Evolutionary conservation across 2,888 invertebrate genomes (phyloP).

Genomic region (Argyresthia albistria): DNA sequence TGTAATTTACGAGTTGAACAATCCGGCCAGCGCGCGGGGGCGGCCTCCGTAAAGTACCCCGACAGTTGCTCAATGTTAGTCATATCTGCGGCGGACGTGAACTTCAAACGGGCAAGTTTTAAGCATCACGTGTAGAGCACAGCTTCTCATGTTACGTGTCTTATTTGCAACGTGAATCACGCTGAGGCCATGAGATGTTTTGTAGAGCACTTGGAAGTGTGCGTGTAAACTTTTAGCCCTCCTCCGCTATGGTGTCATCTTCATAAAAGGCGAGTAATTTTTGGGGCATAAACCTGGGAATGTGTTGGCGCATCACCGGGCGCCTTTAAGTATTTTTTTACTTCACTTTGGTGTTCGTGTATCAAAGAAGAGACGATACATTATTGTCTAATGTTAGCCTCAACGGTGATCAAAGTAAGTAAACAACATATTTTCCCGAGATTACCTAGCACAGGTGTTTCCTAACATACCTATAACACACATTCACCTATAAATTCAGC

Average conservation of each 20-base stretch:
- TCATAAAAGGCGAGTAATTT: too few species aligned
- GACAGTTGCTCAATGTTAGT: conserved; percentile 28
- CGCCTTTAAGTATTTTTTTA: too few species aligned
- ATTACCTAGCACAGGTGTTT: conserved; percentile 19
- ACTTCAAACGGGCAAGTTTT: conserved; percentile 29
- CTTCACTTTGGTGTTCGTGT: too few species aligned
- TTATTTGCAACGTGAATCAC: not conserved
- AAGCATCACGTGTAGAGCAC: conserved; percentile 30
- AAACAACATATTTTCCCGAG: not conserved
- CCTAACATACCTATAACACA: conserved; percentile 24
- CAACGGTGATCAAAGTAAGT: not conserved
- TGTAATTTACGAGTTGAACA: conserved; percentile 57
- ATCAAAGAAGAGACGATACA: too few species aligned
- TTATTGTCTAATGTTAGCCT: not conserved
- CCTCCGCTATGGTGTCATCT: too few species aligned
- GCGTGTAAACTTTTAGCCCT: too few species aligned
- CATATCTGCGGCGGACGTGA: conserved; percentile 52
- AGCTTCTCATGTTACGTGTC: not conserved
- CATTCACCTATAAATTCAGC: conserved; percentile 70
- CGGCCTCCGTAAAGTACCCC: conserved; percentile 27
- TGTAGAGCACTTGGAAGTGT: not conserved
- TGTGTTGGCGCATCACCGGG: too few species aligned
- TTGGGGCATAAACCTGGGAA: too few species aligned
- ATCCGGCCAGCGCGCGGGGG: conserved; percentile 35
- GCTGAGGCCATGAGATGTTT: not conserved